Conservation (phyloP, 1,140 invertebrate species). For the Probaryconus sp. region DNA sequence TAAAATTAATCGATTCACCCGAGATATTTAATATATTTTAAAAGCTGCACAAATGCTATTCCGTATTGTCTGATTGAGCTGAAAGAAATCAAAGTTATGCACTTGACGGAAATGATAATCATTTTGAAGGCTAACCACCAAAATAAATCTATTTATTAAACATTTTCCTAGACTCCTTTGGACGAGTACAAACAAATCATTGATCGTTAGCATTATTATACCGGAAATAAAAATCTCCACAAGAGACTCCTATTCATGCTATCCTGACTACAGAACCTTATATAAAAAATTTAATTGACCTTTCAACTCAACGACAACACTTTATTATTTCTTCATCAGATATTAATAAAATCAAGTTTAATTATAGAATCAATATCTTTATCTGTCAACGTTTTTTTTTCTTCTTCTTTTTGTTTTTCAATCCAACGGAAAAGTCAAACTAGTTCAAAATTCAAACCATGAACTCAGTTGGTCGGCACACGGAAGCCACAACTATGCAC, state of each 20-base stretch:
- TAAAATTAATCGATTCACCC: slow-evolving; percentile 26
- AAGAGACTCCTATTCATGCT: slow-evolving; percentile 2
- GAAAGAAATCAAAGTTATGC: neutral
- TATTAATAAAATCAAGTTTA: too few relatives aligned
- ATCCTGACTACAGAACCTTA: slow-evolving; percentile 1
- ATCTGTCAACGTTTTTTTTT: too few relatives aligned
- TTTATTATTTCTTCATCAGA: slow-evolving; percentile 6
- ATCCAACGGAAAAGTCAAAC: neutral
- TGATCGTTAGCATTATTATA: slow-evolving; percentile 4
- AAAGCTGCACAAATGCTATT: slow-evolving; percentile 10
- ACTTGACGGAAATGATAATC: neutral
- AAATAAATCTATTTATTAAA: neutral
- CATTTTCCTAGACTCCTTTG: neutral
- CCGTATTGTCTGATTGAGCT: slow-evolving; percentile 5
- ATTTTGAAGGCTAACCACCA: neutral
- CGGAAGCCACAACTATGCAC: too few relatives aligned
- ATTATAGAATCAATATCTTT: too few relatives aligned
- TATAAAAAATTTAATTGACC: slow-evolving; percentile 4
- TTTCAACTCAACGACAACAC: slow-evolving; percentile 3
- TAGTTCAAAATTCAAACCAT: too few relatives aligned
- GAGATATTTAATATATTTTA: slow-evolving; percentile 32
- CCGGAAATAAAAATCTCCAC: neutral
- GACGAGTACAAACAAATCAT: slow-evolving; percentile 1
- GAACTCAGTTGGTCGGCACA: too few relatives aligned
- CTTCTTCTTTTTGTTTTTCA: too few relatives aligned